phyloP scores from a whole-genome alignment of 2,113 vertebrate genomes.

The Xenotilapia flavipinnis region DNA sequence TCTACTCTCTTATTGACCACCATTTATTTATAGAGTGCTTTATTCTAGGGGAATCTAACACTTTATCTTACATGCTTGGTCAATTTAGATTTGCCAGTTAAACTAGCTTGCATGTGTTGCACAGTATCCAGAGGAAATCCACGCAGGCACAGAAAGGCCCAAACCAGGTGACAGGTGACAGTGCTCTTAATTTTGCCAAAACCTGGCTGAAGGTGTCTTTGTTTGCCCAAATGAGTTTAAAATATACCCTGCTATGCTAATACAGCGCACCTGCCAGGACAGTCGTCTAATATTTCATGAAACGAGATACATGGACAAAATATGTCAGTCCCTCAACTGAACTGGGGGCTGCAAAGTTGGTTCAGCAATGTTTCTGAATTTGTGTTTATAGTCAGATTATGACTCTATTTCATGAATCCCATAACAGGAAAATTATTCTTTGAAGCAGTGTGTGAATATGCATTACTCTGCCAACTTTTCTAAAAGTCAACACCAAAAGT shows the following conservation, averaged over 20 bases:
- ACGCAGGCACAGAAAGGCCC: not conserved
- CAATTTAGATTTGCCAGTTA: not conserved
- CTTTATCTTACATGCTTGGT: not conserved
- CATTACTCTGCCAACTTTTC: not conserved
- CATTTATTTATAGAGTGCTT: not conserved
- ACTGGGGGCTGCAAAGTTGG: not conserved
- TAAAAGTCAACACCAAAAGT: not conserved
- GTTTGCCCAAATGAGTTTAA: not conserved
- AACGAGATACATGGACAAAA: not conserved
- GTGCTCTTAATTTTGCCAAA: not conserved
- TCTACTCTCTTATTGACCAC: not conserved
- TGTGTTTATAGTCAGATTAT: not conserved
- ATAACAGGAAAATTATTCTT: not conserved
- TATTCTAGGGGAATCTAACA: not conserved
- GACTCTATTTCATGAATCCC: not conserved
- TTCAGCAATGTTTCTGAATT: not conserved
- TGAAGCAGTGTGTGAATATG: not conserved
- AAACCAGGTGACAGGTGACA: not conserved
- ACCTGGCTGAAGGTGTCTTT: not conserved
- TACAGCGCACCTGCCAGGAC: not conserved
- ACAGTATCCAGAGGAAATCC: not conserved
- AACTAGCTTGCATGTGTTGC: not conserved
- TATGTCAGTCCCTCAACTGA: not conserved
- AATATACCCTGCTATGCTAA: not conserved
- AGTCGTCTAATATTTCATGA: not conserved